A percentile compares a stretch with the other conserved stretches of the same genome.
These are phyloP conservation scores for Lypha dubia DNA, from an alignment of 2,888 invertebrate genomes.

Conservation along the genomic window DNA sequence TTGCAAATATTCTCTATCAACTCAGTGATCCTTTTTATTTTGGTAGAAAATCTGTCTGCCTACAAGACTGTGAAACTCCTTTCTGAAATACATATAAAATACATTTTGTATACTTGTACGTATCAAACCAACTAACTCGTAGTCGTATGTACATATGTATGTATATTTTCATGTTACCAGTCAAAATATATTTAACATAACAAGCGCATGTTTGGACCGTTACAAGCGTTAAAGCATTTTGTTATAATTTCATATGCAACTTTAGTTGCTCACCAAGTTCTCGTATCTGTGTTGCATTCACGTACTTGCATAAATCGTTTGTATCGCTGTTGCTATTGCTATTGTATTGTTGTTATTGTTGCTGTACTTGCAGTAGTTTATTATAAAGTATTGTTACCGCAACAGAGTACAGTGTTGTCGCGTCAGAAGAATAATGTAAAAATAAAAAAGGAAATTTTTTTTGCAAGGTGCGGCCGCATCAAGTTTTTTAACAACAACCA, in stretches of 20 bases:
- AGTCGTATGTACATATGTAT: background rate
- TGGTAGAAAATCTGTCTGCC: too few species aligned
- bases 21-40: too few species aligned
- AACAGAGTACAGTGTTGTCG: slow-evolving; percentile 55
- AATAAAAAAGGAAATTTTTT: slow-evolving; percentile 14
- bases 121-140: background rate
- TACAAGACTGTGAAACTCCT: background rate
- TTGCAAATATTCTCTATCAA: too few species aligned
- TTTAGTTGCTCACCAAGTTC: slow-evolving; percentile 37
- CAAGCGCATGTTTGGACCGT: slow-evolving; percentile 70
- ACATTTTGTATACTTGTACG: background rate
- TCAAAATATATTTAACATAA: slow-evolving; percentile 68
- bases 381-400: slow-evolving; percentile 55
- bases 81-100: background rate
- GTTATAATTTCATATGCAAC: slow-evolving; percentile 57
- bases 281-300: slow-evolving; percentile 15
- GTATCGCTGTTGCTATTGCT: background rate
- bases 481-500: slow-evolving; percentile 29
- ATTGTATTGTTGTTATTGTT: slow-evolving; percentile 9
- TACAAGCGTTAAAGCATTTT: slow-evolving; percentile 72
- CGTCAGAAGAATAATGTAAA: slow-evolving; percentile 61
- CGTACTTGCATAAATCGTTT: background rate
- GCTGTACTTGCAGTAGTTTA: slow-evolving; percentile 31
- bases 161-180: slow-evolving; percentile 39
- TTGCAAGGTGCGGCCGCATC: slow-evolving; percentile 68